Base-by-base conservation (phyloP, 2,797 vertebrate genomes). In the Anguilla anguilla region DNA sequence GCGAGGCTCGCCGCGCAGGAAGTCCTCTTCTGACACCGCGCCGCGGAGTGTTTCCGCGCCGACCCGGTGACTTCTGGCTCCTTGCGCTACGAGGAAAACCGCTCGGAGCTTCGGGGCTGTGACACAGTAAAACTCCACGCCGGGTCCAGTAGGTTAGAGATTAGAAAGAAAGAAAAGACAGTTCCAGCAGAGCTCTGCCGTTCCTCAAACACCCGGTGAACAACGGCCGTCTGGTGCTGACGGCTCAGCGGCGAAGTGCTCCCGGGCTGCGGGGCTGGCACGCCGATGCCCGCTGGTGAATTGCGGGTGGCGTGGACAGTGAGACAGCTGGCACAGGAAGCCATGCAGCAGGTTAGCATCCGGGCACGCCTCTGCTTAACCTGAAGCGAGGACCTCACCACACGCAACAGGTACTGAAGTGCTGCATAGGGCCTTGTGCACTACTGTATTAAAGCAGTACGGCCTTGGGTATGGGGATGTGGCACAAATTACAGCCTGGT, bases 61-160 rank as follows among this genome's bases (percentile, higher is more conserved):
- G 90, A 92, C 93, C 88, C 90, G 86, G 86, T 74, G 88, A 83
- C 89, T 88, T 82, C 89, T n/a, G 86, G 83, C 88, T 57, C 43
- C 39, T 4, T 86, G 86, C 35, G 64, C 85, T 91, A 64, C 25
- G 17, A 25, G 53, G 6, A 49, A 83, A 83, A 43, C 79, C 77
- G 69, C 35, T 88, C 84, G 89, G 69, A 51, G 69, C 86, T 91
- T 87, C 82, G 85, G 90, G 87, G 88, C 90, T 85, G 57, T n/a
- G 84, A 69, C 86, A 90, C 89, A 88, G 90, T 89, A 79, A 43
- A 84, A 89, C 22, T 84, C 74, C 88, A 88, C 82, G 90, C 82
- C 87, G 88, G 59, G 86, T 86, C 90, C 90, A 93, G 91, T 86
- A 92, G 89, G 90, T 93, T 90, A 92, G 77, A 61, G 91, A 92